Percentiles rank a stretch among this genome's conserved stretches.
Conservation (phyloP, 1,140 invertebrate species). For the Sinonovacula constricta region DNA sequence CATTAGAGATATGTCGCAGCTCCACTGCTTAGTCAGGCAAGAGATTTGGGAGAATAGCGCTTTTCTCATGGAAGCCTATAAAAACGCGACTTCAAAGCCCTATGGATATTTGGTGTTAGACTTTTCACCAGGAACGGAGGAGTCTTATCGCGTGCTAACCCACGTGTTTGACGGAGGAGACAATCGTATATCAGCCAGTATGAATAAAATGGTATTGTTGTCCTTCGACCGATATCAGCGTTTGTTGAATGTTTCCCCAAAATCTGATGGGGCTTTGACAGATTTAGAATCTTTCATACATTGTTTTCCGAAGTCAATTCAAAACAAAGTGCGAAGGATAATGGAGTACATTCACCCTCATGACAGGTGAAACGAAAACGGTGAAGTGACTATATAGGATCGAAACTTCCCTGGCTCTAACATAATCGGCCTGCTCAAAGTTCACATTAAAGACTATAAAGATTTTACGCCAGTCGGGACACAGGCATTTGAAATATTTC, state of each 20-base stretch:
- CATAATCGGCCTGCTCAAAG: conserved; percentile 29
- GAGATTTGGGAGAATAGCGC: too few species aligned
- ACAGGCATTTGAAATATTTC: neutral
- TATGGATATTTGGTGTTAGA: too few species aligned
- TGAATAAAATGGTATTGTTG: conserved; percentile 36
- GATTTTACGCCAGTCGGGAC: conserved; percentile 7
- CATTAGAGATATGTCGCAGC: too few species aligned
- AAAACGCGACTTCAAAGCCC: too few species aligned
- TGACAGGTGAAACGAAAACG: conserved; percentile 1
- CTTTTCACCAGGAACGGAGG: too few species aligned
- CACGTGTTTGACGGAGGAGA: too few species aligned
- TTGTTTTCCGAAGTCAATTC: conserved; percentile 4
- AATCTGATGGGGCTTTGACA: neutral
- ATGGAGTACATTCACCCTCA: conserved; percentile 12
- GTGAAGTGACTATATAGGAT: conserved; percentile 3
- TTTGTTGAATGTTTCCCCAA: neutral
- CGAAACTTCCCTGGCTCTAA: conserved; percentile 12
- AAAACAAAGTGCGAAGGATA: neutral
- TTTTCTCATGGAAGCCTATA: too few species aligned
- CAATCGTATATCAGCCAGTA: too few species aligned
- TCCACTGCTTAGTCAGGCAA: too few species aligned
- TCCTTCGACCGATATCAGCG: conserved; percentile 30
- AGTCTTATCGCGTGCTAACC: too few species aligned
- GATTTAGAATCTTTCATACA: neutral
- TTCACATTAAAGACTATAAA: conserved; percentile 39